Evolutionary conservation across 2,797 vertebrate genomes (phyloP).

Genomic region (Luscinia megarhynchos): DNA sequence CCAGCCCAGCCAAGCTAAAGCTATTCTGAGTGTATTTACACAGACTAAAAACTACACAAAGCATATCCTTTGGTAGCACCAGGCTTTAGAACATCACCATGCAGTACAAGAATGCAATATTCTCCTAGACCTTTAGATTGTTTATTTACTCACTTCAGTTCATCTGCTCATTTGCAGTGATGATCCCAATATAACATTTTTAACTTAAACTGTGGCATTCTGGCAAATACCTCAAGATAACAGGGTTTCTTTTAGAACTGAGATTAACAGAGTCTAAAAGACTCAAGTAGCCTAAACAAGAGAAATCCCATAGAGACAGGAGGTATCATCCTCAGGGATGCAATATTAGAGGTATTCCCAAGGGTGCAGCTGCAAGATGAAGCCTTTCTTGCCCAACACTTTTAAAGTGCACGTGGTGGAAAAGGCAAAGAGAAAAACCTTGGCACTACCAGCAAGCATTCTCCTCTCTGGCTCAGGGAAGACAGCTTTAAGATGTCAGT

Average conservation of each 20-base stretch:
- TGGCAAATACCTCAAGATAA: neutral
- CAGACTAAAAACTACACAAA: slow-evolving; percentile 3
- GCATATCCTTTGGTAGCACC: neutral
- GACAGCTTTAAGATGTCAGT: neutral
- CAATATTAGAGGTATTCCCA: neutral
- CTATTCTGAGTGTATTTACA: neutral
- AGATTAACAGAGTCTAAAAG: neutral
- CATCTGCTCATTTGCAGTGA: neutral
- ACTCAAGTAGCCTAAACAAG: neutral
- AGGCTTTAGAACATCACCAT: neutral
- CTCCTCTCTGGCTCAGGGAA: accelerated
- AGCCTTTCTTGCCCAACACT: accelerated
- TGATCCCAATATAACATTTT: neutral
- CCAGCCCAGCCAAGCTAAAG: neutral
- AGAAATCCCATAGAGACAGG: neutral
- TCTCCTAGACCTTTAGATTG: neutral
- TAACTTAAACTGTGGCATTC: neutral
- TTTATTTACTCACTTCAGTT: neutral
- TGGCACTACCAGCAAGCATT: accelerated
- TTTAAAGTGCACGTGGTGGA: accelerated
- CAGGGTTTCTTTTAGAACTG: neutral
- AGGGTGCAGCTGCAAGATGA: accelerated
- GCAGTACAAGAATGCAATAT: neutral
- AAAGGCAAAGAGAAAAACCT: neutral
- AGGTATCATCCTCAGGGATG: neutral